Evolutionary conservation across 2,888 invertebrate species (phyloP), one percentile per base, ranked within the genome.

Genomic region (Apamea monoglypha): DNA sequence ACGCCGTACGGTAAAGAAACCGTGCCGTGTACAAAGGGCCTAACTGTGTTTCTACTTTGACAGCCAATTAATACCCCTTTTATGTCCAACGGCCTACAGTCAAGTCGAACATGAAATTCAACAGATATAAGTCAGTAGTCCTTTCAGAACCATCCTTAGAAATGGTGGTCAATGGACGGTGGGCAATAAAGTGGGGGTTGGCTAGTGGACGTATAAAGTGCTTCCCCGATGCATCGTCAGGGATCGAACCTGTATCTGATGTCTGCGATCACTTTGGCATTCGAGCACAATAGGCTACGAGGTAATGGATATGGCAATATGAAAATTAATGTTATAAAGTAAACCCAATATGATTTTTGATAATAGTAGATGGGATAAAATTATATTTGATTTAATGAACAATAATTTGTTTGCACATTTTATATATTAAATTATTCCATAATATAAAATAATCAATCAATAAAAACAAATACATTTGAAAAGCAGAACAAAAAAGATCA

Each of bases 161-260:
- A 86, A 72, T 69, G 6, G 47, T 68, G 76, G 73, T 77, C 80
- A 73, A 80, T 53, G 53, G 40, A 59, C 36, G 16, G 63, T 61
- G 3, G 74, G 32, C 74, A 67, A 67, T 77, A 80, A 74, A 72
- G 84, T 80, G 56, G 64, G 59, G 76, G 53, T 63, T 29, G 64
- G 40, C 25, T 67, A 74, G 74, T 81, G 77, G 81, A 75, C 74
- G 80, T 75, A 80, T 81, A 83, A 84, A 89, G 86, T 84, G 86
- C 86, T 83, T 78, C 78, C 68, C n/a, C 81, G 75, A 83, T 84
- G 84, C 87, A 88, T 87, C 87, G 86, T 90, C 90, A 85, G 84
- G 83, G 83, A 56, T 82, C 76, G 76, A 85, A 81, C 86, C 81
- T 86, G 78, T 89, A 90, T 89, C 89, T 87, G 86, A 84, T 81